These are phyloP conservation scores for Eidolon helvum DNA, from an alignment of 2,113 vertebrate genomes.

Conservation along the genomic window DNA sequence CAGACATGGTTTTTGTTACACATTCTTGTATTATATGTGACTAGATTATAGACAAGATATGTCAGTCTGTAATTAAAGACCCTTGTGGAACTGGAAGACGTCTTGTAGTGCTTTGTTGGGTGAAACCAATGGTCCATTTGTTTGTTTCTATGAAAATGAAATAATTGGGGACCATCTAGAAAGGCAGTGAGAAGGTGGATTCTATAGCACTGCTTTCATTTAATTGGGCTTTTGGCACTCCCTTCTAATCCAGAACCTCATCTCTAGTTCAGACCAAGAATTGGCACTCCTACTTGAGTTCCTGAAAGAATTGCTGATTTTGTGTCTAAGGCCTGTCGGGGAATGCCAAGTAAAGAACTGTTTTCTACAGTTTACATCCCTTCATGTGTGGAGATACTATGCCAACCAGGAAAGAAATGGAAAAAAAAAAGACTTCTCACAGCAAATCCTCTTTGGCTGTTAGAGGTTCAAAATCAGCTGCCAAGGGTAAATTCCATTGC, in stretches of 20 bases:
- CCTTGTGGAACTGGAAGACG: constrained; percentile 66
- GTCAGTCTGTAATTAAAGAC: constrained; percentile 60
- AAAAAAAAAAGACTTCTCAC: no score
- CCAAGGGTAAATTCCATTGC: constrained; percentile 55
- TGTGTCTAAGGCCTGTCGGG: not conserved
- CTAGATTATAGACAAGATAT: constrained; percentile 33
- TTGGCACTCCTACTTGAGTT: not conserved
- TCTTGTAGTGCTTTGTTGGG: constrained; percentile 65
- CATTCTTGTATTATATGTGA: constrained; percentile 70
- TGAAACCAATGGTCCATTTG: constrained; percentile 56
- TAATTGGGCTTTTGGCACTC: constrained; percentile 41
- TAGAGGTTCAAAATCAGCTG: constrained; percentile 77
- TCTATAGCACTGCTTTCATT: constrained; percentile 55
- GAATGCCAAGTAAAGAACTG: not conserved
- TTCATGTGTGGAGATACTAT: not conserved
- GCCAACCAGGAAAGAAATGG: constrained; percentile 18
- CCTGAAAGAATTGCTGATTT: constrained; percentile 15
- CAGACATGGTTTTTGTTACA: constrained; percentile 71
- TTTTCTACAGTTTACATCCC: not conserved
- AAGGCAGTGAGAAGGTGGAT: constrained; percentile 60
- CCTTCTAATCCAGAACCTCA: constrained; percentile 45
- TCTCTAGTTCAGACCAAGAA: constrained; percentile 42
- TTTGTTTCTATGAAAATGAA: constrained; percentile 39
- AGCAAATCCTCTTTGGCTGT: constrained; percentile 61
- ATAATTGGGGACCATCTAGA: constrained; percentile 47